phyloP scores from a whole-genome alignment of 2,888 invertebrate genomes.

The Phymatocera aterrima region DNA sequence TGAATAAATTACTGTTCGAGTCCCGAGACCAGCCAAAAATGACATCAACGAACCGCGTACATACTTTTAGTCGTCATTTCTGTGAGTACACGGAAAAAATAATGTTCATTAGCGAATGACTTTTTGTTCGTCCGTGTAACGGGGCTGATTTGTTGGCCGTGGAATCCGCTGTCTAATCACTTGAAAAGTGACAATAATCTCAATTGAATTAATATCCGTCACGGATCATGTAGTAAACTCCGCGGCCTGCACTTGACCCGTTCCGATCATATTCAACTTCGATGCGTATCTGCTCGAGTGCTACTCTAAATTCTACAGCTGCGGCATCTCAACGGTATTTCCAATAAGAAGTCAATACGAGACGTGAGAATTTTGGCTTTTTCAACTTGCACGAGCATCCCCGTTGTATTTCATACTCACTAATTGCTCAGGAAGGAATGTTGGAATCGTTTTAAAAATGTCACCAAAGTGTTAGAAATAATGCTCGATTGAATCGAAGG shows the following conservation, averaged over 20 bases:
- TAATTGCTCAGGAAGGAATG: neutral
- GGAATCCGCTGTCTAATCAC: constrained; percentile 4
- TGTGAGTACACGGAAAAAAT: too few species aligned
- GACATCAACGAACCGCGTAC: constrained; percentile 23
- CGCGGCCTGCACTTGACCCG: neutral
- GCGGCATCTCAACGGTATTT: neutral
- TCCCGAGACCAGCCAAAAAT: constrained; percentile 7
- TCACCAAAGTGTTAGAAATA: neutral
- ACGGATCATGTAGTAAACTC: neutral
- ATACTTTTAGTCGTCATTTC: constrained; percentile 4
- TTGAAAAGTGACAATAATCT: neutral
- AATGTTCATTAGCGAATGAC: too few species aligned
- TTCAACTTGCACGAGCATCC: too few species aligned
- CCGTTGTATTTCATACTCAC: neutral
- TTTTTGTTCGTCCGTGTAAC: too few species aligned
- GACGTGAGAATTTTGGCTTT: neutral
- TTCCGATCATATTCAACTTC: constrained; percentile 25
- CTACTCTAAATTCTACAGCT: constrained; percentile 16
- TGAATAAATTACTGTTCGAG: constrained; percentile 9
- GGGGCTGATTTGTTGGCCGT: neutral
- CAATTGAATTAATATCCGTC: neutral
- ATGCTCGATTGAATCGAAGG: neutral
- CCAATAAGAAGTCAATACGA: constrained; percentile 8
- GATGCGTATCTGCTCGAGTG: constrained; percentile 6
- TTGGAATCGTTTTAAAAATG: neutral